Conservation (phyloP, 2,888 invertebrate genomes). For the Eupithecia centaureata region DNA sequence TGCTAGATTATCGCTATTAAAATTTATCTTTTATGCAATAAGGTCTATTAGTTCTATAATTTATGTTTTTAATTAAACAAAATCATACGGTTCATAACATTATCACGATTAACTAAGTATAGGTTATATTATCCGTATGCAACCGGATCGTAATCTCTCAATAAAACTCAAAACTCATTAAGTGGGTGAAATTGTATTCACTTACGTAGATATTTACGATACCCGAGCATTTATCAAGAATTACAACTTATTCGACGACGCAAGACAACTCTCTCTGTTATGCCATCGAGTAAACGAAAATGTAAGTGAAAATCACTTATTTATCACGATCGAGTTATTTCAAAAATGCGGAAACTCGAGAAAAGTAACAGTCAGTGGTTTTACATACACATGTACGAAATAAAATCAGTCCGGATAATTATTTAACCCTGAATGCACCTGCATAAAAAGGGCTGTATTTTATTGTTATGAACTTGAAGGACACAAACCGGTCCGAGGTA, state of each 20-base stretch:
- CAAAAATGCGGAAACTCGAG: slow-evolving; percentile 6
- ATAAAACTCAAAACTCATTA: slow-evolving; percentile 31
- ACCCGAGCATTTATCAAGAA: slow-evolving; percentile 40
- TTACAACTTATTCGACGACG: slow-evolving; percentile 36
- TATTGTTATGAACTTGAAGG: slow-evolving; percentile 8
- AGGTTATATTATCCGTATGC: background rate
- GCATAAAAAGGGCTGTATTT: slow-evolving; percentile 5
- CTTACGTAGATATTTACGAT: slow-evolving; percentile 38
- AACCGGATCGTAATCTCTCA: slow-evolving; percentile 4
- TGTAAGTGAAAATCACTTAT: slow-evolving; percentile 21
- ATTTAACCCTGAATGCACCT: slow-evolving; percentile 1
- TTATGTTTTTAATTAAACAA: background rate
- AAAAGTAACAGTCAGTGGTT: too few relatives aligned
- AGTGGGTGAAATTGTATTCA: slow-evolving; percentile 29
- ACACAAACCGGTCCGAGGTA: slow-evolving; percentile 10
- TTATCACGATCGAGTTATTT: background rate
- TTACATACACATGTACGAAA: background rate
- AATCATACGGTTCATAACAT: background rate
- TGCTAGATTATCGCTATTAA: background rate
- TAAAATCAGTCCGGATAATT: background rate
- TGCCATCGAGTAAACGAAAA: slow-evolving; percentile 46
- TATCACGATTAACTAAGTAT: background rate
- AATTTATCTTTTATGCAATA: background rate
- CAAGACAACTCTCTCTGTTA: slow-evolving; percentile 52
- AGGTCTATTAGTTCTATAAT: background rate